Percentiles rank a stretch among this genome's conserved stretches.
phyloP scores from a whole-genome alignment of 2,113 vertebrate genomes.

The Pseudorectes ferrugineus region DNA sequence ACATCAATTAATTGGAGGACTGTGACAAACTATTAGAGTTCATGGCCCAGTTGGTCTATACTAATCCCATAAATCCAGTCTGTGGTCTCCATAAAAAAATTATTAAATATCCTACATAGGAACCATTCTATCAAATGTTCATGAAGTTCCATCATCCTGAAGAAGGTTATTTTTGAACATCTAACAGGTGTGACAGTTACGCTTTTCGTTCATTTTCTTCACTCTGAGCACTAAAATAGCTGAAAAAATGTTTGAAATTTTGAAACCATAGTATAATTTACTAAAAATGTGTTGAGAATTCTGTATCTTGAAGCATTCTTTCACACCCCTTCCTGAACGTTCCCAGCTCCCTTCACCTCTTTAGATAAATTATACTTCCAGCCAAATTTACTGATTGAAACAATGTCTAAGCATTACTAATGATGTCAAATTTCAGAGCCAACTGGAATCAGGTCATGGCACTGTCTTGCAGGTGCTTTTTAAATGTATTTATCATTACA shows the following conservation, averaged over 20 bases:
- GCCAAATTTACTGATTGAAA: too few species aligned
- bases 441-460: too few species aligned
- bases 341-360: too few species aligned
- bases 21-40: not conserved
- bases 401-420: too few species aligned
- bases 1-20: not conserved
- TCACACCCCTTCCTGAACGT: too few species aligned
- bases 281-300: too few species aligned
- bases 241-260: not conserved
- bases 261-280: not conserved
- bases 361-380: too few species aligned
- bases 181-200: not conserved
- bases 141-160: not conserved
- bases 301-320: too few species aligned
- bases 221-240: not conserved
- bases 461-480: too few species aligned
- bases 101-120: not conserved
- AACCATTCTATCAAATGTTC: not conserved
- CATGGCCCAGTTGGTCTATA: not conserved
- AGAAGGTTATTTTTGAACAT: constrained; percentile 8
- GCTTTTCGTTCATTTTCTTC: not conserved
- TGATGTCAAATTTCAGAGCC: too few species aligned
- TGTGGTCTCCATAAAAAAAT: not conserved
- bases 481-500: too few species aligned
- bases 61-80: not conserved